These are phyloP conservation scores for Leptarthrus brevirostris DNA, from an alignment of 2,888 invertebrate species.

Conservation along the genomic window DNA sequence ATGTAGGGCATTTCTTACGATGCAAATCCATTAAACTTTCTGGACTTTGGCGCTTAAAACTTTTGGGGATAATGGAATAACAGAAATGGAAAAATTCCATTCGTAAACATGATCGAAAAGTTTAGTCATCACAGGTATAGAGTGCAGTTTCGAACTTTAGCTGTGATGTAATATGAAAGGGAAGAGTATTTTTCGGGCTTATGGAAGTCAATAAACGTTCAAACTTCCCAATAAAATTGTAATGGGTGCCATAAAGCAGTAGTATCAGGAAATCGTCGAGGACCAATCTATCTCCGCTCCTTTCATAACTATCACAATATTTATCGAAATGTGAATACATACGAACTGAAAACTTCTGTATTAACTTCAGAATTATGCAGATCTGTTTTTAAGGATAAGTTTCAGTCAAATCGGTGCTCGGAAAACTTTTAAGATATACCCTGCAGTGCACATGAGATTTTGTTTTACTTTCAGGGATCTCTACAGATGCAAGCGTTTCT, in stretches of 20 bases:
- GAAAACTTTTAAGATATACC: no score
- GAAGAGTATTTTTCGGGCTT: not conserved
- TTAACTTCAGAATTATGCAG: not conserved
- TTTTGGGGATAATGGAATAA: not conserved
- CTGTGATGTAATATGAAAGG: not conserved
- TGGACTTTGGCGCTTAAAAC: constrained; percentile 8
- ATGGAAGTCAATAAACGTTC: not conserved
- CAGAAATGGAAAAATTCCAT: not conserved
- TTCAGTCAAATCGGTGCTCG: no score
- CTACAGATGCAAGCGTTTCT: no score
- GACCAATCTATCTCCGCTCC: not conserved
- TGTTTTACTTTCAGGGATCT: no score
- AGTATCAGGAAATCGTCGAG: not conserved
- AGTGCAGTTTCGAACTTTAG: not conserved
- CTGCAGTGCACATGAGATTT: no score
- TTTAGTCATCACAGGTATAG: not conserved
- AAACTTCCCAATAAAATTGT: not conserved
- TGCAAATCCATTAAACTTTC: constrained; percentile 36
- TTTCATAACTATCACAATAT: not conserved
- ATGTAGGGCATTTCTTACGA: constrained; percentile 1
- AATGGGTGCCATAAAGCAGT: not conserved
- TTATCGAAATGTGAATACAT: not conserved
- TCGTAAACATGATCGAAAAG: not conserved
- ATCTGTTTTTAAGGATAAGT: not conserved
- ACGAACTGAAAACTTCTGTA: not conserved